These are phyloP conservation scores for Callyntrura sp. DNA, from an alignment of 2,888 invertebrate species.

Conservation along the genomic window DNA sequence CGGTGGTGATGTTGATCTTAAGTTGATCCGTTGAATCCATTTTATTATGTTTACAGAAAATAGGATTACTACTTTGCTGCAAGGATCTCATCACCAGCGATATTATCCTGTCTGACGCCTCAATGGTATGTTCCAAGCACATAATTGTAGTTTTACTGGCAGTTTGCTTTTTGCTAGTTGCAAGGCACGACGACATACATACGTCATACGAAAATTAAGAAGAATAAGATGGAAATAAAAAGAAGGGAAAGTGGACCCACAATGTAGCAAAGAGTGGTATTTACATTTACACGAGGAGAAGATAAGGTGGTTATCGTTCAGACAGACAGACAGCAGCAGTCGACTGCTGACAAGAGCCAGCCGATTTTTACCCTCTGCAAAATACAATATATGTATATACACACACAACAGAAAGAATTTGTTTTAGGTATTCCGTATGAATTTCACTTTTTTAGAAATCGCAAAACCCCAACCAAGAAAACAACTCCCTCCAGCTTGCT, in stretches of 20 bases:
- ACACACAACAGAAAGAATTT: neutral
- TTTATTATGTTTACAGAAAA: constrained; percentile 73
- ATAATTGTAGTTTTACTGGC: constrained; percentile 34
- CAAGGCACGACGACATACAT: neutral
- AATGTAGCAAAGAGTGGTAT: constrained; percentile 52
- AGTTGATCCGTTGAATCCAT: constrained; percentile 62
- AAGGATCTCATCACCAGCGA: constrained; percentile 39
- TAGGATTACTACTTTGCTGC: constrained; percentile 55
- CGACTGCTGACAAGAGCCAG: constrained; percentile 62
- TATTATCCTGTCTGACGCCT: constrained; percentile 44
- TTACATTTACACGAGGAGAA: neutral
- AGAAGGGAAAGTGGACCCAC: constrained; percentile 44
- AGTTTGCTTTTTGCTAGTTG: constrained; percentile 35
- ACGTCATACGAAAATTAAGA: constrained; percentile 12
- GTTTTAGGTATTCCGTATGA: neutral
- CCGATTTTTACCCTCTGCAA: neutral
- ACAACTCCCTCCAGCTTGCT: constrained; percentile 3
- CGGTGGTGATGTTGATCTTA: constrained; percentile 60
- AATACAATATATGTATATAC: neutral
- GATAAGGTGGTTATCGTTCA: constrained; percentile 69
- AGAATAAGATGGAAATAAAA: constrained; percentile 50
- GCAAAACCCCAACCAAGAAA: neutral
- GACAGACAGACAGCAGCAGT: constrained; percentile 60
- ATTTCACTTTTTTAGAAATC: constrained; percentile 3
- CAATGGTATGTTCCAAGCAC: constrained; percentile 38